Percentiles rank a stretch among this genome's conserved stretches.
These are phyloP conservation scores for Hipparchia sbordonii DNA, from an alignment of 2,888 invertebrate genomes.

Conservation along the genomic window DNA sequence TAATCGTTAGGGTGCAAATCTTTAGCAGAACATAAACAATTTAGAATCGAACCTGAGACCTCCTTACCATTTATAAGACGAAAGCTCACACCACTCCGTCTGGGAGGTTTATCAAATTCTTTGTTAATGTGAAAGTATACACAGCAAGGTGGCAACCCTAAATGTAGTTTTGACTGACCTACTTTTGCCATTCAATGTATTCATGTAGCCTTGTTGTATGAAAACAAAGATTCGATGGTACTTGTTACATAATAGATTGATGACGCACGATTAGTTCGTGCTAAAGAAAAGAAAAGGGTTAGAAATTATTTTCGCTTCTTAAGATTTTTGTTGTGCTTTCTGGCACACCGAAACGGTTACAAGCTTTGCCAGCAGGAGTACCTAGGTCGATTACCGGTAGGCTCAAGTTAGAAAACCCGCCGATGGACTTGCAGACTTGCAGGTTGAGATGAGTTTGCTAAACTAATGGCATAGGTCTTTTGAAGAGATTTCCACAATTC, in stretches of 20 bases:
- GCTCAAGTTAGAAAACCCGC: too few species aligned
- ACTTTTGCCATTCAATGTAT: constrained; percentile 44
- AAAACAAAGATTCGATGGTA: constrained; percentile 40
- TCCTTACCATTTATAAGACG: too few species aligned
- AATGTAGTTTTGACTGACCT: constrained; percentile 44
- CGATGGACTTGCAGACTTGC: too few species aligned
- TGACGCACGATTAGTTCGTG: constrained; percentile 27
- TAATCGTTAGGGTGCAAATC: too few species aligned
- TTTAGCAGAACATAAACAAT: too few species aligned
- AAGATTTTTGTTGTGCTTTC: neutral
- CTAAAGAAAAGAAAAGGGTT: constrained; percentile 7
- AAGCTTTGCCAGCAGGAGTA: too few species aligned
- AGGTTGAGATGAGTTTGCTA: too few species aligned
- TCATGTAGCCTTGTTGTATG: constrained; percentile 43
- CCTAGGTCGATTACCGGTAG: too few species aligned
- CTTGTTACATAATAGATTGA: constrained; percentile 32
- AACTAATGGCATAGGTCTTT: too few species aligned
- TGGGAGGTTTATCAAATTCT: neutral
- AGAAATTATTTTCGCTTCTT: constrained; percentile 9
- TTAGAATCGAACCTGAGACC: too few species aligned
- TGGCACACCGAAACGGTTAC: neutral
- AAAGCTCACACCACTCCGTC: neutral
- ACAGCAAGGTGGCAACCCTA: constrained; percentile 19
- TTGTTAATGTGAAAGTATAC: neutral
- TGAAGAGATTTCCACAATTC: too few species aligned